Evolutionary conservation across 2,888 invertebrate species (phyloP).

Genomic region (Hypselothyrea guttata): DNA sequence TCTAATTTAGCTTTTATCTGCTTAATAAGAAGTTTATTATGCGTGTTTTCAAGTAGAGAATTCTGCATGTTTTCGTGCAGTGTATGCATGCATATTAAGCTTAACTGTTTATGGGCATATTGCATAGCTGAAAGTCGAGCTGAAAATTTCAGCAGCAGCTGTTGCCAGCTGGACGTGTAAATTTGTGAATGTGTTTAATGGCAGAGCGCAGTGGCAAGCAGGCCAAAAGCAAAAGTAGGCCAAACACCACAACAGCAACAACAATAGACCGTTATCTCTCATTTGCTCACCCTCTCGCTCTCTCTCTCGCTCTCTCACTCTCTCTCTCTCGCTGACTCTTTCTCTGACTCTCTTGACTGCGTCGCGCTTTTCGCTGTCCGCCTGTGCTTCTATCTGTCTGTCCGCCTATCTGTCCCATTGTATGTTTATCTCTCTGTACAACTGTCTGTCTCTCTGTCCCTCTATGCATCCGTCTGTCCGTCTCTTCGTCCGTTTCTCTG

Average conservation of each 20-base stretch:
- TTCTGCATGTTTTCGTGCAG: not conserved
- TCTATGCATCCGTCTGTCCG: conserved; percentile 24
- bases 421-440: not conserved
- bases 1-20: too few relatives aligned
- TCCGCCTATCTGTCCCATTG: not conserved
- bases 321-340: conserved; percentile 25
- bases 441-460: conserved; percentile 30
- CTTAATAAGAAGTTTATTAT: too few relatives aligned
- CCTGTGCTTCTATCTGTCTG: conserved; percentile 20
- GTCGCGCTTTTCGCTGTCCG: conserved; percentile 13
- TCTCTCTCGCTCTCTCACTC: conserved; percentile 2
- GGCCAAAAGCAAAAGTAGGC: conserved; percentile 22
- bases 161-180: conserved; percentile 71
- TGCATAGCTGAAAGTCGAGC: conserved; percentile 43
- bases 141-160: conserved; percentile 58
- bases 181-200: conserved; percentile 51
- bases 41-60: not conserved
- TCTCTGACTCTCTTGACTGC: conserved; percentile 23
- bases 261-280: conserved; percentile 48
- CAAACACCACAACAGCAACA: conserved; percentile 24
- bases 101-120: conserved; percentile 15
- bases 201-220: conserved; percentile 34
- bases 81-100: not conserved
- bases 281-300: not conserved
- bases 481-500: conserved; percentile 12